Percentiles rank a stretch among this genome's conserved stretches.
These are phyloP conservation scores for Drosophila leontia DNA, from an alignment of 1,140 invertebrate species.

Conservation along the genomic window DNA sequence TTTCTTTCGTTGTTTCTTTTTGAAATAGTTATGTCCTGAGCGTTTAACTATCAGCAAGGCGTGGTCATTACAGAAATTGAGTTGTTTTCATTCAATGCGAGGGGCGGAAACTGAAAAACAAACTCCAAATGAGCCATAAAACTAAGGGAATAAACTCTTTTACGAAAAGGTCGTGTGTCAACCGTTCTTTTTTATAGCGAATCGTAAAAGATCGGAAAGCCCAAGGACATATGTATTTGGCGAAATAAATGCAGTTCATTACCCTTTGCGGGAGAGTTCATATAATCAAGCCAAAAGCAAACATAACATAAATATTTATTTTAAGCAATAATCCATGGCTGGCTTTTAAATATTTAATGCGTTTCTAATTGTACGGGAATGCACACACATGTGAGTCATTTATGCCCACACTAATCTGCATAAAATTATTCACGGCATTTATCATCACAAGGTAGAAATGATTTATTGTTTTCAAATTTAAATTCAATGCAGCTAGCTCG, in stretches of 20 bases:
- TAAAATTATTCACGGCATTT: slow-evolving; percentile 61
- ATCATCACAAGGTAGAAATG: slow-evolving; percentile 51
- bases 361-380: slow-evolving; percentile 72
- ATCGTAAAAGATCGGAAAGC: slow-evolving; percentile 17
- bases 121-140: slow-evolving; percentile 37
- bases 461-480: slow-evolving; percentile 75
- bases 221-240: slow-evolving; percentile 10
- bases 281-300: slow-evolving; percentile 9
- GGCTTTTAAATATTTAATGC: slow-evolving; percentile 74
- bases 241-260: slow-evolving; percentile 9
- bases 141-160: slow-evolving; percentile 20
- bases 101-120: slow-evolving; percentile 35
- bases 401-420: not conserved
- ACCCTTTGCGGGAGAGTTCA: not conserved
- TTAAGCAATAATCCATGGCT: slow-evolving; percentile 33
- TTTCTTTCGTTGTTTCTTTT: slow-evolving; percentile 29
- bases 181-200: slow-evolving; percentile 12
- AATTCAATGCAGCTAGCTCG: slow-evolving; percentile 34
- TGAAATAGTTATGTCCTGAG: slow-evolving; percentile 33
- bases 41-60: slow-evolving; percentile 42
- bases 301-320: slow-evolving; percentile 31
- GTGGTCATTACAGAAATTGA: slow-evolving; percentile 25
- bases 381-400: slow-evolving; percentile 24
- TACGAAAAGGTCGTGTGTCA: slow-evolving; percentile 15
- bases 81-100: slow-evolving; percentile 39